Evolutionary conservation across 2,888 invertebrate genomes (phyloP).

Genomic region (Leucophenga montana): DNA sequence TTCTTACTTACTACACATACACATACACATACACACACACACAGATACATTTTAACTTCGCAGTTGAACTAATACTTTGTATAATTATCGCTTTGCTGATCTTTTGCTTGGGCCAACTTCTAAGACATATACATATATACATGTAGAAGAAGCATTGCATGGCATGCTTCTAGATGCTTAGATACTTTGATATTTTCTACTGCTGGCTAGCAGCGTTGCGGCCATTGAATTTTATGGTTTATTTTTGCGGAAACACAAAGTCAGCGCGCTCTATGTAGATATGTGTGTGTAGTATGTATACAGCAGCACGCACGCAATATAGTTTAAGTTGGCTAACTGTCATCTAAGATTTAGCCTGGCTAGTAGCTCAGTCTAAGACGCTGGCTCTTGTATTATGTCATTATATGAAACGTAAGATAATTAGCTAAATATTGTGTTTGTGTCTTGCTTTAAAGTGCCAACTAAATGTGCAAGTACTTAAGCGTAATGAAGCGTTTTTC

Average conservation of each 20-base stretch:
- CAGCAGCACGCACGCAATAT: slow-evolving; percentile 51
- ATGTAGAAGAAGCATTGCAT: slow-evolving; percentile 34
- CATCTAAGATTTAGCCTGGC: slow-evolving; percentile 13
- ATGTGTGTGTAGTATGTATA: background rate
- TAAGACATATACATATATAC: background rate
- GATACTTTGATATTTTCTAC: slow-evolving; percentile 46
- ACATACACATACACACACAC: slow-evolving; percentile 18
- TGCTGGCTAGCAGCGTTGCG: slow-evolving; percentile 31
- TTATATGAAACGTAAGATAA: slow-evolving; percentile 56
- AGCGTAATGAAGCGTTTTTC: slow-evolving; percentile 23
- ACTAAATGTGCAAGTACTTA: slow-evolving; percentile 22
- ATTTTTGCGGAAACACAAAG: slow-evolving; percentile 24
- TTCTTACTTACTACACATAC: slow-evolving; percentile 35
- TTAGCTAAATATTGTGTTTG: slow-evolving; percentile 51
- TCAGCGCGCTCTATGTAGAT: background rate
- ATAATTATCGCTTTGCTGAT: slow-evolving; percentile 64
- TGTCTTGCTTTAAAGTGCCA: slow-evolving; percentile 16
- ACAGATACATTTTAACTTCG: background rate
- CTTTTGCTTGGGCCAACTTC: slow-evolving; percentile 39
- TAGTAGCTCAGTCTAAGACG: background rate
- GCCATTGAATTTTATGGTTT: slow-evolving; percentile 52
- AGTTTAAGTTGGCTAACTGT: no score
- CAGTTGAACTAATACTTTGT: slow-evolving; percentile 59
- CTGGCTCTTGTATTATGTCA: slow-evolving; percentile 26
- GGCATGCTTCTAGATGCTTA: slow-evolving; percentile 21